These are phyloP conservation scores for Pagetopsis macropterus DNA, from an alignment of 2,797 vertebrate species.

Conservation along the genomic window DNA sequence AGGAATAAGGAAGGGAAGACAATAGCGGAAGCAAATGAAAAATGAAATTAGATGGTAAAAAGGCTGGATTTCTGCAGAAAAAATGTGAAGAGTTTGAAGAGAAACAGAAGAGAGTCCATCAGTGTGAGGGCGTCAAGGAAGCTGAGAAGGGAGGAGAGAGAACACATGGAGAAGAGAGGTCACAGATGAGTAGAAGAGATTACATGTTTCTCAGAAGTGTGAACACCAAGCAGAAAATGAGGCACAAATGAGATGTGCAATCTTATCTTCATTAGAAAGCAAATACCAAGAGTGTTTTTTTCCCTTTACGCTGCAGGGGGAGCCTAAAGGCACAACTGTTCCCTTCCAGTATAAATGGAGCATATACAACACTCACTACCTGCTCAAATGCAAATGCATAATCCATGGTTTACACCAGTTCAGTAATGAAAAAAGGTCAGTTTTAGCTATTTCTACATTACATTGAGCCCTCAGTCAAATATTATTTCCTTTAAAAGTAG, in stretches of 20 bases:
- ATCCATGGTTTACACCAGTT: conserved; percentile 15
- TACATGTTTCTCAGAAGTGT: background rate
- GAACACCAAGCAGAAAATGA: conserved; percentile 2
- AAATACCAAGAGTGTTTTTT: background rate
- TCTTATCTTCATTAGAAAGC: background rate
- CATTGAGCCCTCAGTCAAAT: background rate
- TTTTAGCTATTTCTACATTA: conserved; percentile 1
- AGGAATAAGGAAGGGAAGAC: background rate
- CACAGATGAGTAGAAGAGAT: background rate
- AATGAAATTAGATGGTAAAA: background rate
- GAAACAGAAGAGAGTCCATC: background rate
- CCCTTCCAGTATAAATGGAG: background rate
- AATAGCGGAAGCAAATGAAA: background rate
- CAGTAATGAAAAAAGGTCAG: background rate
- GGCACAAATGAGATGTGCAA: background rate
- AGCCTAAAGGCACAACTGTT: conserved; percentile 14
- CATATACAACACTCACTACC: conserved; percentile 15
- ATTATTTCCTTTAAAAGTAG: background rate
- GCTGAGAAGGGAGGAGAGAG: background rate
- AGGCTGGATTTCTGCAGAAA: no score
- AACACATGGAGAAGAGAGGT: background rate
- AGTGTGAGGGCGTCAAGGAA: background rate
- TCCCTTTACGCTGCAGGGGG: conserved; percentile 10
- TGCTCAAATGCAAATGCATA: conserved; percentile 3
- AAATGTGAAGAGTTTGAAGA: background rate